These are phyloP conservation scores for Acropternis orthonyx DNA, from an alignment of 2,797 vertebrate species.

Conservation along the genomic window DNA sequence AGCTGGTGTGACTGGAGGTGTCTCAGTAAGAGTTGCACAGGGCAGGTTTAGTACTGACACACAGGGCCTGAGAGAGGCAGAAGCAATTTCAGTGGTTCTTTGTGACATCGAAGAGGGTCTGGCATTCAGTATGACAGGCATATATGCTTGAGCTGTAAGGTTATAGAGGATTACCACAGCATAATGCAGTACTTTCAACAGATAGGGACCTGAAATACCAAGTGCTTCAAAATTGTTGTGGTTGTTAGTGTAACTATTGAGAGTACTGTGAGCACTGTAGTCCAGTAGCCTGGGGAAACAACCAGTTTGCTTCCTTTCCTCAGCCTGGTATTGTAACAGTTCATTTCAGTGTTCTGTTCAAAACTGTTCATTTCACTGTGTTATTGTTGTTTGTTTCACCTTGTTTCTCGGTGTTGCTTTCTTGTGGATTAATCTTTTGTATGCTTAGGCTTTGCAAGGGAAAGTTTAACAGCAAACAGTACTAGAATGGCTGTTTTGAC, in stretches of 20 bases:
- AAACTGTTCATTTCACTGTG: accelerated
- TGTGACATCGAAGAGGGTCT: neutral
- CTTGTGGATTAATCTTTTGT: neutral
- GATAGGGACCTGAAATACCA: neutral
- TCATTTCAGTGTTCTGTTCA: neutral
- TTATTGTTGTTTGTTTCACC: neutral
- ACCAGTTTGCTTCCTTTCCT: neutral
- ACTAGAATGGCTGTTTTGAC: neutral
- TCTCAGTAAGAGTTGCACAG: neutral
- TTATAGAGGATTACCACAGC: neutral
- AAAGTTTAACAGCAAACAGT: neutral
- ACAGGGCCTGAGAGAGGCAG: neutral
- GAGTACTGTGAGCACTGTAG: neutral
- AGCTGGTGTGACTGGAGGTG: neutral
- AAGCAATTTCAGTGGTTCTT: neutral
- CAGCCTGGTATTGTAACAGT: neutral
- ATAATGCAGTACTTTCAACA: neutral
- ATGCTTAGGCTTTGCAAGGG: neutral
- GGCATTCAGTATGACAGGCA: neutral
- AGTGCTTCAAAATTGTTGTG: neutral
- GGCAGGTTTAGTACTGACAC: neutral
- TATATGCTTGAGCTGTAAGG: neutral
- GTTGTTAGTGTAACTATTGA: neutral
- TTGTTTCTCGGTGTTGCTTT: neutral
- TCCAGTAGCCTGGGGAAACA: neutral